These are phyloP conservation scores for Acipenser oxyrinchus DNA, from an alignment of 2,797 vertebrate genomes.

Conservation along the genomic window DNA sequence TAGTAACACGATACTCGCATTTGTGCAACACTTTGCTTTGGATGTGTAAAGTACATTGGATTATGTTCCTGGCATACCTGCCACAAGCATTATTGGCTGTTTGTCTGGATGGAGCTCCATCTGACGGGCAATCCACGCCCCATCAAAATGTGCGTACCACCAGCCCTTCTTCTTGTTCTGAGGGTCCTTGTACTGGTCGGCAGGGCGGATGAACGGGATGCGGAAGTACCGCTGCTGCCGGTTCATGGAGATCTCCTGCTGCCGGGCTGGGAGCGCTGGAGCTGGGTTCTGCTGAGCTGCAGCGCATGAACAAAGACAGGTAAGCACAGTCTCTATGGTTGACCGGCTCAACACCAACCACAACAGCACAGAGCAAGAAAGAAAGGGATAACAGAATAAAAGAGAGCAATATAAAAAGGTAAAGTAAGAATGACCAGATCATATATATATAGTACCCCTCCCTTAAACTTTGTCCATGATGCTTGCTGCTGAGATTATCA, in stretches of 20 bases:
- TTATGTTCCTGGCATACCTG: slow-evolving; percentile 53
- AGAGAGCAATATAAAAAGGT: no score
- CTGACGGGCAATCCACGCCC: slow-evolving; percentile 89
- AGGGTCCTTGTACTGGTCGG: slow-evolving; percentile 87
- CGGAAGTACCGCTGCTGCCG: slow-evolving; percentile 90
- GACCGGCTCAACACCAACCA: no score
- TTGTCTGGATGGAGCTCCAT: slow-evolving; percentile 97
- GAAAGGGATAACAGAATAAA: neutral
- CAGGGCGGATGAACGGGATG: slow-evolving; percentile 89
- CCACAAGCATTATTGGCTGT: slow-evolving; percentile 87
- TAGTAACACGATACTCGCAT: no score
- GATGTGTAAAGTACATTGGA: no score
- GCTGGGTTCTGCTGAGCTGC: slow-evolving; percentile 77
- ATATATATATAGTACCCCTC: no score
- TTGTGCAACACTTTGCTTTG: no score
- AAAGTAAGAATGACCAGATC: no score
- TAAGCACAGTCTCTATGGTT: no score
- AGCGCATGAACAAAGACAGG: slow-evolving; percentile 15
- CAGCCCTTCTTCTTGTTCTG: slow-evolving; percentile 93
- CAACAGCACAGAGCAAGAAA: slow-evolving; percentile 24
- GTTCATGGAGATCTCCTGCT: slow-evolving; percentile 74
- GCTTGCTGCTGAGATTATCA: no score
- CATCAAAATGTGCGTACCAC: slow-evolving; percentile 97
- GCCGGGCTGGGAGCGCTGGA: slow-evolving; percentile 64
- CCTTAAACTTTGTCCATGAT: no score